Evolutionary conservation across 2,113 vertebrate genomes (phyloP).

Genomic region (Ptyas mucosa): DNA sequence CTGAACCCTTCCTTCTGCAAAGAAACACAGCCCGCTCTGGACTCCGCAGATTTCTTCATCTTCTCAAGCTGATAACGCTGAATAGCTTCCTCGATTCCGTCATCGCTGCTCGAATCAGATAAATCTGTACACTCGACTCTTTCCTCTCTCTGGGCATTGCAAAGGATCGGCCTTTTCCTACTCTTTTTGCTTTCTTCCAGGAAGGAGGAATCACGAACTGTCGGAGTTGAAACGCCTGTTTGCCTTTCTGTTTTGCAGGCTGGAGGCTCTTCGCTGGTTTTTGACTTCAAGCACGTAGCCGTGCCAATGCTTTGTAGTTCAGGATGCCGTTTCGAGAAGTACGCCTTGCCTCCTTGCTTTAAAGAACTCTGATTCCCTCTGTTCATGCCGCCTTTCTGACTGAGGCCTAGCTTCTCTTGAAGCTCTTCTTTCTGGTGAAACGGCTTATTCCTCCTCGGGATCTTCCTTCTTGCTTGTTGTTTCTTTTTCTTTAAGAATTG

Average conservation of each 20-base stretch:
- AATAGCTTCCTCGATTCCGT: slow-evolving; percentile 92
- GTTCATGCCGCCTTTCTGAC: slow-evolving; percentile 52
- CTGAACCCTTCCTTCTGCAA: slow-evolving; percentile 47
- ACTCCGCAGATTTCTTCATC: slow-evolving; percentile 63
- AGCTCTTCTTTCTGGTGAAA: not conserved
- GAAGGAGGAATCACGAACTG: slow-evolving; percentile 27
- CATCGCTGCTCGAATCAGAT: slow-evolving; percentile 85
- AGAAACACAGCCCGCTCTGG: slow-evolving; percentile 34
- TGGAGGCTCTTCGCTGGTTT: not conserved
- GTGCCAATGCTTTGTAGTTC: not conserved
- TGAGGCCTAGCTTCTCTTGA: slow-evolving; percentile 7
- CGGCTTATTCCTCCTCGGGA: not conserved
- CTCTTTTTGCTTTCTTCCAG: slow-evolving; percentile 15
- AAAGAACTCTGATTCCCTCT: slow-evolving; percentile 38
- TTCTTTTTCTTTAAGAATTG: slow-evolving; percentile 75
- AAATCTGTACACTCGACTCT: accelerated
- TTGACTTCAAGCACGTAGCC: slow-evolving; percentile 30
- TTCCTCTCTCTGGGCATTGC: not conserved
- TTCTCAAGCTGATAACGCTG: slow-evolving; percentile 88
- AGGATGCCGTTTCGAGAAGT: slow-evolving; percentile 55
- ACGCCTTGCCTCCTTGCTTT: slow-evolving; percentile 52
- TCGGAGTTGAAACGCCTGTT: not conserved
- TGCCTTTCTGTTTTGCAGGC: slow-evolving; percentile 13
- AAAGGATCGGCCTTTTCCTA: not conserved
- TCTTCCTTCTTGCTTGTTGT: slow-evolving; percentile 52